These are phyloP conservation scores for Ormyrus rosae DNA, from an alignment of 2,888 invertebrate genomes.

Conservation along the genomic window DNA sequence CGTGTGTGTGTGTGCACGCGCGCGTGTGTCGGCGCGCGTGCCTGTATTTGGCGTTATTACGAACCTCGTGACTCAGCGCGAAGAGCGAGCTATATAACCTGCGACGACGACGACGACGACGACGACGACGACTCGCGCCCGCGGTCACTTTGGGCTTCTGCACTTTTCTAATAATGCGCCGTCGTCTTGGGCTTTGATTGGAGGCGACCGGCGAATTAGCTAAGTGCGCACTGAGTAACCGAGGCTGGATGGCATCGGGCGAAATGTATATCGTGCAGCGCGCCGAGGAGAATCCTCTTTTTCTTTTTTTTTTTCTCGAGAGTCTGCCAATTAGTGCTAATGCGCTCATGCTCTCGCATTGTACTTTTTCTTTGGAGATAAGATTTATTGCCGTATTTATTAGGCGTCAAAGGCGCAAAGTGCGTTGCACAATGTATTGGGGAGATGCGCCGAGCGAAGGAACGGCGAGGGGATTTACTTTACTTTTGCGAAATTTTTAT, in stretches of 20 bases:
- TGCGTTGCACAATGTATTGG: too few species aligned
- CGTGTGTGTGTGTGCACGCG: not conserved
- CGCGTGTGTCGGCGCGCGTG: not conserved
- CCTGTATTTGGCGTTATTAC: constrained; percentile 48
- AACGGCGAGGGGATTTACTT: too few species aligned
- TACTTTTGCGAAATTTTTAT: too few species aligned
- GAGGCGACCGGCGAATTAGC: not conserved
- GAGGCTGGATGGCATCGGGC: not conserved
- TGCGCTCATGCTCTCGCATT: too few species aligned
- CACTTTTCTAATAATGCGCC: constrained; percentile 8
- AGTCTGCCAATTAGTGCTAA: too few species aligned
- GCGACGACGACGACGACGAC: not conserved
- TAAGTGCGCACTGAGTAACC: not conserved
- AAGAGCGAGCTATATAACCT: not conserved
- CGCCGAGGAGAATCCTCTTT: too few species aligned
- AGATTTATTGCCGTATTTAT: too few species aligned
- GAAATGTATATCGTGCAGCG: not conserved
- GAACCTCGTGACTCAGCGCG: constrained; percentile 36
- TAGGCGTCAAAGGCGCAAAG: too few species aligned
- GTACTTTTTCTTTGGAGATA: too few species aligned
- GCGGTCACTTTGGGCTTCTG: not conserved
- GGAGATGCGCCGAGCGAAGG: too few species aligned
- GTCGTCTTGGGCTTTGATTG: not conserved
- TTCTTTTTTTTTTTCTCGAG: too few species aligned
- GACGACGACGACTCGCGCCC: not conserved